Percentiles rank a stretch among this genome's conserved stretches.
These are phyloP conservation scores for Oreotrochilus melanogaster DNA, from an alignment of 2,113 vertebrate species.

Conservation along the genomic window DNA sequence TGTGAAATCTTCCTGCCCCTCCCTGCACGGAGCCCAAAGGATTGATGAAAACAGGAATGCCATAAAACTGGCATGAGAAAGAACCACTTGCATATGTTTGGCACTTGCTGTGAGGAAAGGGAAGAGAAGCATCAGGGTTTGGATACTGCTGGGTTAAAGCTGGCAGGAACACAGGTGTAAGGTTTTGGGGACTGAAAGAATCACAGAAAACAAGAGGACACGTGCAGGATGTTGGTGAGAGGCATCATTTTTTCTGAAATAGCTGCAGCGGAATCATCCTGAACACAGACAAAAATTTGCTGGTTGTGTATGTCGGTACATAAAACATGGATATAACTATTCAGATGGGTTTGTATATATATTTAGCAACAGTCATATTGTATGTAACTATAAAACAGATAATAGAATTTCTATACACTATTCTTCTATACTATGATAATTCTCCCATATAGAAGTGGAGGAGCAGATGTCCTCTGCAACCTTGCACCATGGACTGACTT, in stretches of 20 bases:
- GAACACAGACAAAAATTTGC: not conserved
- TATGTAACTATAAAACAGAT: not conserved
- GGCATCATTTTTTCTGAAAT: not conserved
- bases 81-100: not conserved
- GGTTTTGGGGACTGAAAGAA: not conserved
- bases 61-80: not conserved
- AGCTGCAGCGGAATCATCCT: not conserved
- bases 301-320: no score
- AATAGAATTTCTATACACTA: not conserved
- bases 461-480: not conserved
- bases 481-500: not conserved
- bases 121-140: not conserved
- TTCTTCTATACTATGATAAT: not conserved
- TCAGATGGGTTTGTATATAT: no score
- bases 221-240: not conserved
- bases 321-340: no score
- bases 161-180: not conserved
- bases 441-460: not conserved
- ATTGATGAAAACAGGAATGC: fast-evolving
- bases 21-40: not conserved
- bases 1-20: not conserved
- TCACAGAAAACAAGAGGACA: not conserved
- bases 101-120: not conserved
- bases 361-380: not conserved
- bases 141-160: not conserved